Percentiles rank a stretch among this genome's conserved stretches.
Evolutionary conservation across 1,140 invertebrate species (phyloP).

Genomic region (Eupristina koningsbergeri): DNA sequence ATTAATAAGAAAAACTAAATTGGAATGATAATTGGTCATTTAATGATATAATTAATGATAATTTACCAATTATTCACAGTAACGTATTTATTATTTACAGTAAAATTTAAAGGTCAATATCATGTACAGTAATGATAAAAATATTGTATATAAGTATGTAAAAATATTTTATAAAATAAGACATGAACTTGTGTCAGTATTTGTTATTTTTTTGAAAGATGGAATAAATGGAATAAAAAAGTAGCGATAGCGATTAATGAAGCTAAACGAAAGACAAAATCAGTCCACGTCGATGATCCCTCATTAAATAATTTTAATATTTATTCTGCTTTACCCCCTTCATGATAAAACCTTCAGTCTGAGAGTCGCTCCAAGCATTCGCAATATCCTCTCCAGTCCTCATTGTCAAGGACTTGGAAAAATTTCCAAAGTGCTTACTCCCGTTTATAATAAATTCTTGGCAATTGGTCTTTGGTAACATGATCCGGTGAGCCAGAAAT

Average conservation of each 20-base stretch:
- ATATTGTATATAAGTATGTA: background rate
- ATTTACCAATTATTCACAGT: too few species aligned
- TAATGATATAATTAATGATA: too few species aligned
- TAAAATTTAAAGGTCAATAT: too few species aligned
- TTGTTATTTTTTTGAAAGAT: background rate
- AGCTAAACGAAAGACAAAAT: background rate
- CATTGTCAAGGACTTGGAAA: slow-evolving; percentile 53
- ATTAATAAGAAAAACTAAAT: background rate
- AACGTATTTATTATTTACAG: too few species aligned
- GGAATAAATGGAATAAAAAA: background rate
- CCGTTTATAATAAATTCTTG: background rate
- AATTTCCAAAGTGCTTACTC: background rate
- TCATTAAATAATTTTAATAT: background rate
- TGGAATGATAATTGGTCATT: too few species aligned
- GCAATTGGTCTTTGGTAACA: slow-evolving; percentile 1
- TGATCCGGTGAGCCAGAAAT: background rate
- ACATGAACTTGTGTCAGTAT: background rate
- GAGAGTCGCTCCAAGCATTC: slow-evolving; percentile 59
- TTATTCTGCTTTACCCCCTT: slow-evolving; percentile 47
- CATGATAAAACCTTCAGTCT: slow-evolving; percentile 59
- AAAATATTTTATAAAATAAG: background rate
- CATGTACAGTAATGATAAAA: background rate
- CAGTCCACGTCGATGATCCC: background rate
- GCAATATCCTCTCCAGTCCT: slow-evolving; percentile 62
- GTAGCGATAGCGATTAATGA: background rate